Conservation (phyloP, 2,113 vertebrate species). For the Sisor rabdophorus region DNA sequence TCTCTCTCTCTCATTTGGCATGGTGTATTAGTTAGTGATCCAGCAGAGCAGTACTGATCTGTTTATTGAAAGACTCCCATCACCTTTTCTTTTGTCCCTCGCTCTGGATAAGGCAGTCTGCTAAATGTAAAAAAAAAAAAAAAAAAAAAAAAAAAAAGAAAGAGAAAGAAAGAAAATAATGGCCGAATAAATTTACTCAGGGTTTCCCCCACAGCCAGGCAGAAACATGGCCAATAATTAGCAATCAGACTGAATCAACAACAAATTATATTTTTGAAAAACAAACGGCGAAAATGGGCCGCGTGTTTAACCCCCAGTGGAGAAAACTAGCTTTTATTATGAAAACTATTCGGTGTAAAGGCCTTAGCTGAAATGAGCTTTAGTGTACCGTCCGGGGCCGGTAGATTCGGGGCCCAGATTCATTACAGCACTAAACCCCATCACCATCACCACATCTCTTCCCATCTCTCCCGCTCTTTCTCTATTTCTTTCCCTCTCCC, state of each 20-base stretch:
- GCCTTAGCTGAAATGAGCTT: conserved; percentile 35
- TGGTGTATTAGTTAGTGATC: too few relatives aligned
- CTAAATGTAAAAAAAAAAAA: background rate
- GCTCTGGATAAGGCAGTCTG: background rate
- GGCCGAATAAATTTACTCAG: conserved; percentile 41
- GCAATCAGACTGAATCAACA: conserved; percentile 30
- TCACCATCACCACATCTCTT: too few relatives aligned
- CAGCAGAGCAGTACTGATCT: too few relatives aligned
- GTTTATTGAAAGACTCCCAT: too few relatives aligned
- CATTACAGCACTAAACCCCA: conserved; percentile 40
- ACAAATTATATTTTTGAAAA: conserved; percentile 17
- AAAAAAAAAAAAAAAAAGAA: too few relatives aligned
- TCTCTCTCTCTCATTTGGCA: too few relatives aligned
- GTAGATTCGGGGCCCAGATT: too few relatives aligned
- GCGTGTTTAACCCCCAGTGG: conserved; percentile 42
- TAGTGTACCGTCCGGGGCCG: conserved; percentile 26
- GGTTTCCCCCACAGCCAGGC: conserved; percentile 4
- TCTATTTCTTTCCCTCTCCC: too few relatives aligned
- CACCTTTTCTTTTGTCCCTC: too few relatives aligned
- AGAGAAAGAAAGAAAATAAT: background rate
- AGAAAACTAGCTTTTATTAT: conserved; percentile 36
- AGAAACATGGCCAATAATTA: conserved; percentile 40
- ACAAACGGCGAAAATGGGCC: conserved; percentile 40
- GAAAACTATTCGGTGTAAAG: conserved; percentile 41
- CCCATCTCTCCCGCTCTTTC: too few relatives aligned